Evolutionary conservation across 2,113 vertebrate genomes (phyloP).

Genomic region (Paratilapia polleni): DNA sequence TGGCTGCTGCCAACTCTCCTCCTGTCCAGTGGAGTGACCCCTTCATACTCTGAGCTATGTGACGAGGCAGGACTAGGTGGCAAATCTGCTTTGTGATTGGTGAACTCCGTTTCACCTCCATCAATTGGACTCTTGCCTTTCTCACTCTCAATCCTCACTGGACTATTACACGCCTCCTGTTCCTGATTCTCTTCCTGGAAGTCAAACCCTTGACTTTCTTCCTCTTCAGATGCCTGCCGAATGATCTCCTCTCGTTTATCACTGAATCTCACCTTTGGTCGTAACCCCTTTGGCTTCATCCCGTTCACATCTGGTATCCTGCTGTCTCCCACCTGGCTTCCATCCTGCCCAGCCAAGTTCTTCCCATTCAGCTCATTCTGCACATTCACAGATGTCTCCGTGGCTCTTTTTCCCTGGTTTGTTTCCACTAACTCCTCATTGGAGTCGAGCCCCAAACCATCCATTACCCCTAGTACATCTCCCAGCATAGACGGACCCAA

Average conservation of each 20-base stretch:
- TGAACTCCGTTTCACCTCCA: constrained; percentile 52
- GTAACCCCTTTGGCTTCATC: constrained; percentile 74
- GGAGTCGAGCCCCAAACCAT: constrained; percentile 74
- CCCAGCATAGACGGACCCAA: constrained; percentile 83
- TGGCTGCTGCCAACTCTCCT: constrained; percentile 78
- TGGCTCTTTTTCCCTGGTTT: constrained; percentile 35
- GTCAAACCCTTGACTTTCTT: constrained; percentile 68
- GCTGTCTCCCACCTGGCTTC: constrained; percentile 56
- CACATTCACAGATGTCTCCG: constrained; percentile 43
- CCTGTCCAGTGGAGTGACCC: constrained; percentile 77
- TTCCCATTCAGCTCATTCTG: constrained; percentile 70
- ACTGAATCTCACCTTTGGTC: constrained; percentile 83
- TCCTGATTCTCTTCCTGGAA: constrained; percentile 66
- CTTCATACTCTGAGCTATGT: constrained; percentile 79
- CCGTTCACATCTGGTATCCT: constrained; percentile 73
- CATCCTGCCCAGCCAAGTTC: constrained; percentile 59
- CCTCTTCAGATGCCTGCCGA: constrained; percentile 75
- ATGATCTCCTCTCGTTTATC: constrained; percentile 84
- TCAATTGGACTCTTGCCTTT: constrained; percentile 23
- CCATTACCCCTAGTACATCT: constrained; percentile 85
- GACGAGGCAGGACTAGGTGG: constrained; percentile 80
- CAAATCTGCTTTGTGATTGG: constrained; percentile 62
- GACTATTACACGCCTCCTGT: constrained; percentile 50
- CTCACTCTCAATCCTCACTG: constrained; percentile 43
- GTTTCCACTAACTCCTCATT: constrained; percentile 46